These are phyloP conservation scores for Epinotia brunnichana DNA, from an alignment of 2,888 invertebrate genomes.

Conservation along the genomic window DNA sequence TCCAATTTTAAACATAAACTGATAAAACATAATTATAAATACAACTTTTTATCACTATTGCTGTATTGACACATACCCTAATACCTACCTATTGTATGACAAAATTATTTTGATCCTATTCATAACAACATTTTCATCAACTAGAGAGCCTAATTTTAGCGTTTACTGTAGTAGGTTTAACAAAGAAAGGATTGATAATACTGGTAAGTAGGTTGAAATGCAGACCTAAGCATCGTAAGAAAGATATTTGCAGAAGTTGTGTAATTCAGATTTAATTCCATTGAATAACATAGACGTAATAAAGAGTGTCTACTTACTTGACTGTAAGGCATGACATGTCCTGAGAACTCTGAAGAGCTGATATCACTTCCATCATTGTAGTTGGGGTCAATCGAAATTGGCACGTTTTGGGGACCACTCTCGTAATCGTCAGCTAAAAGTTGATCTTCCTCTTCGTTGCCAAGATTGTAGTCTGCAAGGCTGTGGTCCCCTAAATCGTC, in stretches of 20 bases:
- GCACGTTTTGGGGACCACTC: conserved; percentile 70
- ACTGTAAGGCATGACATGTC: conserved; percentile 61
- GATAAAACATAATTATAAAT: no score
- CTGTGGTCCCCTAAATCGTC: conserved; percentile 81
- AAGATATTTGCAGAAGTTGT: conserved; percentile 21
- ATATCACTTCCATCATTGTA: conserved; percentile 61
- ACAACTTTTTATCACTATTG: no score
- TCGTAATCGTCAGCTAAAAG: conserved; percentile 79
- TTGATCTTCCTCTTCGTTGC: conserved; percentile 80
- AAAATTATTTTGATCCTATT: no score
- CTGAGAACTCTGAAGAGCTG: conserved; percentile 63
- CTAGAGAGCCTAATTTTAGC: no score
- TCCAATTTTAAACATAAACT: no score
- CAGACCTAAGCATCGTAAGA: neutral
- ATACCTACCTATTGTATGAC: no score
- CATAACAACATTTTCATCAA: no score
- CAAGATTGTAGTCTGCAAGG: conserved; percentile 79
- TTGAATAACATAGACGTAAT: no score
- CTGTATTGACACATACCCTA: no score
- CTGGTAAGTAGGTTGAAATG: neutral
- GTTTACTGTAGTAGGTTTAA: no score
- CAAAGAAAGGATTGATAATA: neutral
- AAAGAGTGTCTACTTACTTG: conserved; percentile 63
- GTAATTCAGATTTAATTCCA: conserved; percentile 10
- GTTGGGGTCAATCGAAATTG: conserved; percentile 59